Conservation (phyloP, 2,113 vertebrate genomes). For the Todiramphus chloris region DNA sequence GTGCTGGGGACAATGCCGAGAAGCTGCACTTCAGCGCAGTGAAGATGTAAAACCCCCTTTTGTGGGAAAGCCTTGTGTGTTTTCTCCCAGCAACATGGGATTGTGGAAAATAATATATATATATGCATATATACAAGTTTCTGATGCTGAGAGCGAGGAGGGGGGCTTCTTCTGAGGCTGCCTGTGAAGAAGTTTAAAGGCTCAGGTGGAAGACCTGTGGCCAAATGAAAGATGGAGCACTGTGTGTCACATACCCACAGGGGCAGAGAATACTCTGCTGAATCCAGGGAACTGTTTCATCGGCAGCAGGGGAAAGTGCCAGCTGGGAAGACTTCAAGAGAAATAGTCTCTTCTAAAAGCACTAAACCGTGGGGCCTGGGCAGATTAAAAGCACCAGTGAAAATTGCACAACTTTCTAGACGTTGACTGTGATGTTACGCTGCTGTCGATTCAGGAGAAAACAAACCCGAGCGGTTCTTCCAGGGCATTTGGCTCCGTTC, state of each 20-base stretch:
- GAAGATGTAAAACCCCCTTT: background rate
- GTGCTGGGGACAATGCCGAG: background rate
- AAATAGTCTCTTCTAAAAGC: background rate
- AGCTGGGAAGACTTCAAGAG: background rate
- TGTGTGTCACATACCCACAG: accelerated
- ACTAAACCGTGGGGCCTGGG: background rate
- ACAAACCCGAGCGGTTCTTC: background rate
- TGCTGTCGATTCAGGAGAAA: background rate
- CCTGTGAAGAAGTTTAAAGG: background rate
- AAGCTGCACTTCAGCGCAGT: background rate
- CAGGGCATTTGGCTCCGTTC: background rate
- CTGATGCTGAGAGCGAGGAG: background rate
- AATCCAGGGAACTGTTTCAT: background rate
- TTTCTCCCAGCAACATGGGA: background rate
- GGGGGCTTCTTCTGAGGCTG: background rate
- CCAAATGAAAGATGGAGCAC: background rate
- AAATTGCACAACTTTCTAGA: background rate
- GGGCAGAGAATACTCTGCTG: background rate
- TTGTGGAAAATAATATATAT: too few relatives aligned
- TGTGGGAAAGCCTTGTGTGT: background rate
- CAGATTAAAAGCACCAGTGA: background rate
- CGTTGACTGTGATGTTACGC: background rate
- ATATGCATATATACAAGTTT: background rate
- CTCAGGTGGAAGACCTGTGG: background rate
- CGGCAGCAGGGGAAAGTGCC: background rate